Evolutionary conservation across 2,113 vertebrate genomes (phyloP).

Genomic region (Struthidea cinerea): DNA sequence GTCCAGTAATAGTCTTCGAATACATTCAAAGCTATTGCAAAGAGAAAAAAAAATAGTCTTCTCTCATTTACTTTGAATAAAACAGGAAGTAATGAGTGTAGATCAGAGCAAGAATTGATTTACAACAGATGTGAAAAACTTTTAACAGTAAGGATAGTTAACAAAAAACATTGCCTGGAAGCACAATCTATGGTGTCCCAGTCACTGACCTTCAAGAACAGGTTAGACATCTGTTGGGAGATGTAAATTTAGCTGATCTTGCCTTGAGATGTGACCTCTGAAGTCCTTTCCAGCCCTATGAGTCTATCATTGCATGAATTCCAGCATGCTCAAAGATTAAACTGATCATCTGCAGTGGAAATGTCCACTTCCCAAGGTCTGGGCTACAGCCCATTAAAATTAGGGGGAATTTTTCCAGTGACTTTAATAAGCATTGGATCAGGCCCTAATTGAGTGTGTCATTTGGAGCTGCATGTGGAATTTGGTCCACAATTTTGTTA

Average conservation of each 20-base stretch:
- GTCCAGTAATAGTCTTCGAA: background rate
- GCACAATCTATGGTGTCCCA: background rate
- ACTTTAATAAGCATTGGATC: constrained; percentile 6
- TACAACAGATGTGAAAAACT: background rate
- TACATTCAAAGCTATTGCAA: background rate
- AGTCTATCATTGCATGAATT: background rate
- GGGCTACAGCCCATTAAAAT: background rate
- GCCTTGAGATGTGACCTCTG: constrained; percentile 9
- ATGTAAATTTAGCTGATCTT: background rate
- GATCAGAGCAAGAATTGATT: background rate
- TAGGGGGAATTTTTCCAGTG: background rate
- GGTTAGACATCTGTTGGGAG: background rate
- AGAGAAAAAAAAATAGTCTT: background rate
- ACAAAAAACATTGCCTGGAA: background rate
- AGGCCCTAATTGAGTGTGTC: constrained; percentile 11
- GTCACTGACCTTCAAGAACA: constrained; percentile 4
- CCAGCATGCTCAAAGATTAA: background rate
- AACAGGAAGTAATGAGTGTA: background rate
- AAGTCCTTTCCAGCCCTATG: background rate
- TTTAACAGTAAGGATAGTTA: background rate
- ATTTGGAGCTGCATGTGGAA: constrained; percentile 1
- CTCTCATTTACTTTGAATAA: background rate
- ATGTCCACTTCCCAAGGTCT: background rate
- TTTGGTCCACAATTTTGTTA: background rate
- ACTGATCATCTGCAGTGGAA: background rate